These are phyloP conservation scores for Drosophila trichaetosa DNA, from an alignment of 2,888 invertebrate genomes.

Conservation along the genomic window DNA sequence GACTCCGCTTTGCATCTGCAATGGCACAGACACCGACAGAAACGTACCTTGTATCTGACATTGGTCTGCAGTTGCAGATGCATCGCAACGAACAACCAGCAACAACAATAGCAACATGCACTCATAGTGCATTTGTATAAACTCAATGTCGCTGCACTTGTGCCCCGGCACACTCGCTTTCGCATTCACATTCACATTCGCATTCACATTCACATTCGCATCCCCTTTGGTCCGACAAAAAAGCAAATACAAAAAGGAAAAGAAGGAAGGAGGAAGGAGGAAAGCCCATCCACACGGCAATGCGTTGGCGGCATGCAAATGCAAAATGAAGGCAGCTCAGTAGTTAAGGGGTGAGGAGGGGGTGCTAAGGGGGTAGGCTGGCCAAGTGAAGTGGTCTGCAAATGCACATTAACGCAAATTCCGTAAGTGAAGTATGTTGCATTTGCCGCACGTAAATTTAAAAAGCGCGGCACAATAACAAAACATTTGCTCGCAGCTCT, in stretches of 20 bases:
- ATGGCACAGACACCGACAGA: slow-evolving; percentile 58
- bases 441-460: slow-evolving; percentile 82
- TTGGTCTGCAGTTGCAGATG: slow-evolving; percentile 67
- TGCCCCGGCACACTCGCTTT: slow-evolving; percentile 51
- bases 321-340: slow-evolving; percentile 65
- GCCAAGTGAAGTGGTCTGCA: slow-evolving; percentile 80
- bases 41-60: slow-evolving; percentile 72
- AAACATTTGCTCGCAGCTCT: slow-evolving; percentile 57
- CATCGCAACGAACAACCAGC: slow-evolving; percentile 26
- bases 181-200: slow-evolving; percentile 7
- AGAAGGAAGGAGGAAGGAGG: neutral
- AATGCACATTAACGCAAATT: slow-evolving; percentile 82
- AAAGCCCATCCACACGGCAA: slow-evolving; percentile 18
- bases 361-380: slow-evolving; percentile 5
- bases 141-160: slow-evolving; percentile 78
- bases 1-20: slow-evolving; percentile 4
- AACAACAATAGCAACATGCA: slow-evolving; percentile 69
- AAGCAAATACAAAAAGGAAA: neutral
- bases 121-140: slow-evolving; percentile 74
- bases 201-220: slow-evolving; percentile 5
- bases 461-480: slow-evolving; percentile 77
- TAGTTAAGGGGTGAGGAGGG: slow-evolving; percentile 3
- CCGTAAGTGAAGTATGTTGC: slow-evolving; percentile 81
- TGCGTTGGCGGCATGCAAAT: slow-evolving; percentile 60
- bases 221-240: neutral